phyloP scores from a whole-genome alignment of 2,113 vertebrate genomes.

The Siniperca knerii region DNA sequence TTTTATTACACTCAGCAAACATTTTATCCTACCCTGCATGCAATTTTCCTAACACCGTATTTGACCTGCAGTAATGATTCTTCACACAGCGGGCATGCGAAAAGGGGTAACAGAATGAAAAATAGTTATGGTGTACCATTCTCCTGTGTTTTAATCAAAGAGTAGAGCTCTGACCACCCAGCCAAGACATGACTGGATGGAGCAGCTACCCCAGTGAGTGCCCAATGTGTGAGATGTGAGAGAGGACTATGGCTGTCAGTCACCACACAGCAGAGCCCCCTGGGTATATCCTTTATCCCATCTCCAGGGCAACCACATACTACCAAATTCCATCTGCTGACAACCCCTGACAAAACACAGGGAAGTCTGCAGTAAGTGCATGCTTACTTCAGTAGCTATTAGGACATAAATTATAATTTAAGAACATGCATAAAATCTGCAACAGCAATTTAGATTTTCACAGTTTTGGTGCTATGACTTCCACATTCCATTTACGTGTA shows the following conservation, averaged over 20 bases:
- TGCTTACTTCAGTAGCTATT: neutral
- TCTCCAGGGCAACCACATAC: constrained; percentile 76
- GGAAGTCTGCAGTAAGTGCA: constrained; percentile 22
- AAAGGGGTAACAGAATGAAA: constrained; percentile 5
- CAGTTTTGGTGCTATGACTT: neutral
- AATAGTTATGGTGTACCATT: neutral
- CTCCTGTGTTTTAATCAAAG: constrained; percentile 54
- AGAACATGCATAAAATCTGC: neutral
- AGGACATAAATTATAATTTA: neutral
- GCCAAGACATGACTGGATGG: constrained; percentile 33
- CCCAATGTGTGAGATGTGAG: constrained; percentile 38
- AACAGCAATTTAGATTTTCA: neutral
- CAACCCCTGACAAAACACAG: constrained; percentile 67
- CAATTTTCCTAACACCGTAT: neutral
- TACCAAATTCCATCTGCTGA: constrained; percentile 65
- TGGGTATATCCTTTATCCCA: constrained; percentile 68
- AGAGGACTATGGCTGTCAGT: constrained; percentile 64
- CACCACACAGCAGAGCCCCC: constrained; percentile 48
- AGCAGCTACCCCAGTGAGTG: constrained; percentile 42
- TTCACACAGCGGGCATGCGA: neutral
- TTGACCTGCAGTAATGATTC: constrained; percentile 38
- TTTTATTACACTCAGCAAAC: constrained; percentile 23
- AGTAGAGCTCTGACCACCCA: constrained; percentile 45
- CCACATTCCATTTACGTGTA: too few species aligned
- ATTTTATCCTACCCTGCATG: constrained; percentile 13